Evolutionary conservation across 2,888 invertebrate genomes (phyloP).

Genomic region (Drosophila recens): DNA sequence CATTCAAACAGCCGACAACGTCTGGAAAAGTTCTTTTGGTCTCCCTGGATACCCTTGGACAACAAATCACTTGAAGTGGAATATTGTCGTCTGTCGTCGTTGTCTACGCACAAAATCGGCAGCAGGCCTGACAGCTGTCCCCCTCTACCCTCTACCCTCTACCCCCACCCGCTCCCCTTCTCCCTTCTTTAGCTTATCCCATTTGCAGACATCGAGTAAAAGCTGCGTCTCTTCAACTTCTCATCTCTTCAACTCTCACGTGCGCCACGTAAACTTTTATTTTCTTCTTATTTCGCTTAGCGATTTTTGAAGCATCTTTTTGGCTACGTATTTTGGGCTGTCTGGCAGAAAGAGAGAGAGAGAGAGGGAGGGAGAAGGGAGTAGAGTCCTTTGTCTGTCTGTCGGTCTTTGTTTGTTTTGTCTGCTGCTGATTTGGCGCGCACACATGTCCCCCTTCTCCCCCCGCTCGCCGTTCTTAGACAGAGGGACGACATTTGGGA

Average conservation of each 20-base stretch:
- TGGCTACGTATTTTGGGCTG: conserved; percentile 26
- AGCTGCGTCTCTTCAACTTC: conserved; percentile 22
- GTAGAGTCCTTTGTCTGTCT: conserved; percentile 58
- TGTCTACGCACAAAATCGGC: conserved; percentile 66
- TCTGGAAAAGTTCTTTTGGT: conserved; percentile 66
- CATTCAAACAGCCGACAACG: conserved; percentile 45
- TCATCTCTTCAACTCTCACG: conserved; percentile 35
- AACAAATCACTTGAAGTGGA: conserved; percentile 75
- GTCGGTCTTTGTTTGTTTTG: conserved; percentile 76
- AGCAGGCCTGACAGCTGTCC: conserved; percentile 44
- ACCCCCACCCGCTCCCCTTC: not conserved
- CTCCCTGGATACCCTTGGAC: conserved; percentile 48
- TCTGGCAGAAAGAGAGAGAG: conserved; percentile 12
- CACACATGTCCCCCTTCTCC: conserved; percentile 59
- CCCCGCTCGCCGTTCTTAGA: not conserved
- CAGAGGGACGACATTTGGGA: conserved; percentile 59
- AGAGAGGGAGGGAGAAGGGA: not conserved
- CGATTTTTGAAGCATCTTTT: conserved; percentile 65
- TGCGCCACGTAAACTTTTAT: conserved; percentile 64
- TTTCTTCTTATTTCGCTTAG: conserved; percentile 53
- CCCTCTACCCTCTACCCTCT: not conserved
- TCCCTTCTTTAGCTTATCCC: conserved; percentile 5
- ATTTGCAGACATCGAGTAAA: conserved; percentile 22
- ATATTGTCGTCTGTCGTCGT: conserved; percentile 67
- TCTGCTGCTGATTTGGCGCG: conserved; percentile 78